Conservation (phyloP, 2,113 vertebrate species). For the Potamarius usumacintae region DNA sequence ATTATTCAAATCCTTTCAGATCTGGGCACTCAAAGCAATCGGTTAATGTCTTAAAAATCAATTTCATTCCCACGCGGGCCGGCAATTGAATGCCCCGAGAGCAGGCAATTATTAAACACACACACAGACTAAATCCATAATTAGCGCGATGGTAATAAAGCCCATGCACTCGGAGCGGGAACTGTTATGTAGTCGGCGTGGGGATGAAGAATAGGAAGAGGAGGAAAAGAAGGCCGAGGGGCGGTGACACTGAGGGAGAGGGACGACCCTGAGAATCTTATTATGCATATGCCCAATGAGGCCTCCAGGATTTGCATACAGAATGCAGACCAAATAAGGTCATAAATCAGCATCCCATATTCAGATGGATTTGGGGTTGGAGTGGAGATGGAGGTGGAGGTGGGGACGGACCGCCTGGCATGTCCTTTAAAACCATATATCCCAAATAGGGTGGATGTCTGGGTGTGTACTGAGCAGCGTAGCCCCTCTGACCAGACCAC, state of each 20-base stretch:
- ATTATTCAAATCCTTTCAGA: slow-evolving; percentile 80
- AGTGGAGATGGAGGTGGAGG: not conserved
- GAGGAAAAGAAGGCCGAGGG: slow-evolving; percentile 48
- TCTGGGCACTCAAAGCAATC: slow-evolving; percentile 77
- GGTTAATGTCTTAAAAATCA: slow-evolving; percentile 79
- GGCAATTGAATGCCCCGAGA: slow-evolving; percentile 78
- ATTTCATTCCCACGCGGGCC: slow-evolving; percentile 76
- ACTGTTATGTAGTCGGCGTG: slow-evolving; percentile 33
- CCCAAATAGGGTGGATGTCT: slow-evolving; percentile 26
- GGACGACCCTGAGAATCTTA: slow-evolving; percentile 81
- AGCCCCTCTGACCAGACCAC: slow-evolving; percentile 61
- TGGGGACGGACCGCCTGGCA: slow-evolving; percentile 15
- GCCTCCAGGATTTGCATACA: slow-evolving; percentile 77
- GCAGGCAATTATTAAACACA: slow-evolving; percentile 81
- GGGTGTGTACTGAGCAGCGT: slow-evolving; percentile 66
- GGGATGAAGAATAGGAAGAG: slow-evolving; percentile 26
- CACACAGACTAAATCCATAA: slow-evolving; percentile 77
- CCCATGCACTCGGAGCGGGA: slow-evolving; percentile 67
- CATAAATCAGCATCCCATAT: slow-evolving; percentile 80
- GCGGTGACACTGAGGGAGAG: slow-evolving; percentile 68
- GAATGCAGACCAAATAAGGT: slow-evolving; percentile 82
- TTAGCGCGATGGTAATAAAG: slow-evolving; percentile 73
- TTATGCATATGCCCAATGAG: slow-evolving; percentile 77
- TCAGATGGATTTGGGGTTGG: slow-evolving; percentile 75
- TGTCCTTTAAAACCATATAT: slow-evolving; percentile 65